A percentile compares a stretch with the other conserved stretches of the same genome.
phyloP scores from a whole-genome alignment of 2,797 vertebrate genomes.

The Lepidocolaptes lacrymiger region DNA sequence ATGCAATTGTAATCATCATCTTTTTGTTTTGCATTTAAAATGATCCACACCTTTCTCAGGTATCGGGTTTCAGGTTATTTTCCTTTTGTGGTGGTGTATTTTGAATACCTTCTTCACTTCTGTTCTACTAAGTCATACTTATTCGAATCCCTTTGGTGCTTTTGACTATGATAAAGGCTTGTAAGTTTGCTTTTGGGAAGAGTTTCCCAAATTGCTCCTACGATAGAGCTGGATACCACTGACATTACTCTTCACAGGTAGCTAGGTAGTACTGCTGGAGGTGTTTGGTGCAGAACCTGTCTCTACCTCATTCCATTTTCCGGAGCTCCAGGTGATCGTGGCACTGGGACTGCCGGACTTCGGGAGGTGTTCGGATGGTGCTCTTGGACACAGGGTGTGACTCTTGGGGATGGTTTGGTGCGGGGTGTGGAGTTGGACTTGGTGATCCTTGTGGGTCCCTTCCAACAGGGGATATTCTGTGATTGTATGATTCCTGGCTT shows the following conservation, averaged over 20 bases:
- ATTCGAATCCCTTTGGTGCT: neutral
- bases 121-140: neutral
- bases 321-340: too few relatives aligned
- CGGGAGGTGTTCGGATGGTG: too few relatives aligned
- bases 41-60: neutral
- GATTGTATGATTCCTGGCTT: too few relatives aligned
- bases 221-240: neutral
- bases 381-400: too few relatives aligned
- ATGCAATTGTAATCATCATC: neutral
- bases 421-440: too few relatives aligned
- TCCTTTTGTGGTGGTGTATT: neutral
- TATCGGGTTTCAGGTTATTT: neutral
- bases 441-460: too few relatives aligned
- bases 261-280: neutral
- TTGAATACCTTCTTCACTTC: neutral
- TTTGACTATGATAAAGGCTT: neutral
- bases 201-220: neutral
- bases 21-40: slow-evolving; percentile 42
- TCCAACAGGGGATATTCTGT: too few relatives aligned
- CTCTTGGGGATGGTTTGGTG: too few relatives aligned
- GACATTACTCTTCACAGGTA: neutral
- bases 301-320: rapidly evolving
- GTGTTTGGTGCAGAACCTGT: neutral
- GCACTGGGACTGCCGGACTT: too few relatives aligned
- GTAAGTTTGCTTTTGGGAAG: neutral